These are phyloP conservation scores for Rhinoraja longicauda DNA, from an alignment of 2,797 vertebrate species.

Conservation along the genomic window DNA sequence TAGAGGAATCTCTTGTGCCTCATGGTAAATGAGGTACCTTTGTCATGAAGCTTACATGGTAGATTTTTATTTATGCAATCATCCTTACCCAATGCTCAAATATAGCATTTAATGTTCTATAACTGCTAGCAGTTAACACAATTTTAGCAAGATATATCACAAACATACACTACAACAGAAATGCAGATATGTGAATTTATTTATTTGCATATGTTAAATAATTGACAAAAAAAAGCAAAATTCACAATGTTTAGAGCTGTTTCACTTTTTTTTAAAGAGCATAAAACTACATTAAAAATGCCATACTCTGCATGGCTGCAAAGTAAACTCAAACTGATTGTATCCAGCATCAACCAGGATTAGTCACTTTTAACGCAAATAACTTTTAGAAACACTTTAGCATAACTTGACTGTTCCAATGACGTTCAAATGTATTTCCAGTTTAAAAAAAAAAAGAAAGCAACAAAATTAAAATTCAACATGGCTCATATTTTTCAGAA, in stretches of 20 bases:
- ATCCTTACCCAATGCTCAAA: background rate
- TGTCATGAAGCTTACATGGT: background rate
- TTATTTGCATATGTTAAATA: constrained; percentile 30
- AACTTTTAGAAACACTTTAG: constrained; percentile 16
- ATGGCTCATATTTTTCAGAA: background rate
- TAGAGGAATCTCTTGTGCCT: background rate
- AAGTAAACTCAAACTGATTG: background rate
- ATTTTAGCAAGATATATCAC: background rate
- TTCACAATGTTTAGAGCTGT: constrained; percentile 15
- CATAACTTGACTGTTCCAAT: background rate
- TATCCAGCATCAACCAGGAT: background rate
- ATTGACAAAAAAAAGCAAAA: constrained; percentile 32
- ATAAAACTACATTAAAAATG: background rate
- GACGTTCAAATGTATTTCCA: background rate
- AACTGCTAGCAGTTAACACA: background rate
- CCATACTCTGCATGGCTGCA: background rate
- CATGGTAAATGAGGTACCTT: background rate
- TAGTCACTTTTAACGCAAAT: background rate
- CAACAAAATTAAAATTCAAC: background rate
- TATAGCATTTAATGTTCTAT: background rate
- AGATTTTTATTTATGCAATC: background rate
- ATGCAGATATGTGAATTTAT: background rate
- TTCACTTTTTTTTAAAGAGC: constrained; percentile 18
- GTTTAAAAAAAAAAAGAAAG: background rate
- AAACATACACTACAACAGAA: background rate